Percentiles rank a stretch among this genome's conserved stretches.
Evolutionary conservation across 2,888 invertebrate species (phyloP).

Genomic region (Diarsia dahlii): DNA sequence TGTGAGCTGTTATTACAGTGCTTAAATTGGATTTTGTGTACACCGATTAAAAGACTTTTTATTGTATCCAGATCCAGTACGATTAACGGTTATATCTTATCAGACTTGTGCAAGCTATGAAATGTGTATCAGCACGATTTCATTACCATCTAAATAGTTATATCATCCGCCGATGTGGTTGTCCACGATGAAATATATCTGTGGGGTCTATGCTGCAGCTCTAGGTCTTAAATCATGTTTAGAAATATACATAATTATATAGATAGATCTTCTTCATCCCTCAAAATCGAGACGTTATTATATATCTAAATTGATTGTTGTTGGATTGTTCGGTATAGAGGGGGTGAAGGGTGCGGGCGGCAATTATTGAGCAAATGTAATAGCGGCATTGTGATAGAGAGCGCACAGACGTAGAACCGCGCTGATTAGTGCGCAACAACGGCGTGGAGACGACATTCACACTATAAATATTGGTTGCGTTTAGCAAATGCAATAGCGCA

Average conservation of each 20-base stretch:
- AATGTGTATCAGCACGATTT: background rate
- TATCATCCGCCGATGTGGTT: background rate
- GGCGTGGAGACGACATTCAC: constrained; percentile 70
- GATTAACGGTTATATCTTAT: background rate
- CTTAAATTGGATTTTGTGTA: background rate
- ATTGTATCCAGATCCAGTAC: background rate
- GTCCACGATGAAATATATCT: background rate
- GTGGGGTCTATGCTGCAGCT: background rate
- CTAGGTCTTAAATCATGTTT: background rate
- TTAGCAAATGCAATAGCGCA: background rate
- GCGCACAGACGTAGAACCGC: constrained; percentile 81
- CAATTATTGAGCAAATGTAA: constrained; percentile 90
- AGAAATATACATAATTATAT: background rate
- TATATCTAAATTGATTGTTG: constrained; percentile 39
- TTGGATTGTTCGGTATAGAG: constrained; percentile 11
- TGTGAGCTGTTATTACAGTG: background rate
- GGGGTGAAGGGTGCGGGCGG: constrained; percentile 72
- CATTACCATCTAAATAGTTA: background rate
- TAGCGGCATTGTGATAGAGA: constrained; percentile 89
- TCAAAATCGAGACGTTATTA: constrained; percentile 17
- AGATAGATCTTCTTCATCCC: background rate
- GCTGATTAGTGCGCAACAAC: constrained; percentile 85
- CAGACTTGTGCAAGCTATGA: background rate
- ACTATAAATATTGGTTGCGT: constrained; percentile 14
- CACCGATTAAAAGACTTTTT: background rate